Evolutionary conservation across 2,113 vertebrate species (phyloP).

Genomic region (Lipophrys pholis): DNA sequence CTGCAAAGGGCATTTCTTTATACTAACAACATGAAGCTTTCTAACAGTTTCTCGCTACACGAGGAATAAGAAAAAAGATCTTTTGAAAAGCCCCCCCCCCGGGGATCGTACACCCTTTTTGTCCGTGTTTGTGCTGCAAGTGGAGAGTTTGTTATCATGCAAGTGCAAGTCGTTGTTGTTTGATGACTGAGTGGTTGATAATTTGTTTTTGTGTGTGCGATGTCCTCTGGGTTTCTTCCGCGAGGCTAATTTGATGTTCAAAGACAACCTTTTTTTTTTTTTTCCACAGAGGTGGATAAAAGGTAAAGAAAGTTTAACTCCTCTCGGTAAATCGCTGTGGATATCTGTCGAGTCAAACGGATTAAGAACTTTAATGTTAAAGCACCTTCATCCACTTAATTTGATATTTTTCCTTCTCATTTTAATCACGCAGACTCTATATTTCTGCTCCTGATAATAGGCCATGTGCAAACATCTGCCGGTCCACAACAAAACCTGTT

Average conservation of each 20-base stretch:
- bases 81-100: conserved; percentile 11
- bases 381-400: background rate
- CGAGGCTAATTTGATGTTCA: conserved; percentile 22
- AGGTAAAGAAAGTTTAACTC: conserved; percentile 30
- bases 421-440: background rate
- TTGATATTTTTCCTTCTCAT: background rate
- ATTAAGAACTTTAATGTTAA: conserved; percentile 5
- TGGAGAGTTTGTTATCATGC: background rate
- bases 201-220: background rate
- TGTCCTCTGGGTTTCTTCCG: background rate
- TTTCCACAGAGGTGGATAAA: background rate
- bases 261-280: background rate
- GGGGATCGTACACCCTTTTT: conserved; percentile 2
- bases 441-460: background rate
- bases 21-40: background rate
- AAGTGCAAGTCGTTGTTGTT: conserved; percentile 1
- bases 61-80: background rate
- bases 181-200: background rate
- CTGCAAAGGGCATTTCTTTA: background rate
- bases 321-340: conserved; percentile 16
- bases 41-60: too few species aligned
- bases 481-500: background rate
- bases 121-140: conserved; percentile 1
- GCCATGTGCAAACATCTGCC: background rate
- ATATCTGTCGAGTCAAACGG: conserved; percentile 3